Evolutionary conservation across 2,797 vertebrate genomes (phyloP).

Genomic region (Naso thynnoides): DNA sequence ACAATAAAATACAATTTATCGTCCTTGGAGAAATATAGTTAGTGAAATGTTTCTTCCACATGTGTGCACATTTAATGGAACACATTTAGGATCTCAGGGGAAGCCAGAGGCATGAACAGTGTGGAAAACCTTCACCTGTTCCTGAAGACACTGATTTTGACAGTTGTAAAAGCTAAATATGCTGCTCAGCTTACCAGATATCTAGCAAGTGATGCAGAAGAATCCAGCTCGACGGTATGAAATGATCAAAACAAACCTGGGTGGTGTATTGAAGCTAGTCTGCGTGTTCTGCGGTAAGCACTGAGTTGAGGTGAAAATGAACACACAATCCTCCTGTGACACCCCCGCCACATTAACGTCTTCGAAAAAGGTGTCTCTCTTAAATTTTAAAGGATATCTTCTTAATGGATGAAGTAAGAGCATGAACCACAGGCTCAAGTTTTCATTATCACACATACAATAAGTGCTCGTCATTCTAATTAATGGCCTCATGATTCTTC

Average conservation of each 20-base stretch:
- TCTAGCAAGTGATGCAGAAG: slow-evolving; percentile 3
- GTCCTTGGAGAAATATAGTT: slow-evolving; percentile 54
- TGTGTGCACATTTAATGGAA: slow-evolving; percentile 14
- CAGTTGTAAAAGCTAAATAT: background rate
- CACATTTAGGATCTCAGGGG: slow-evolving; percentile 20
- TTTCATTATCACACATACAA: background rate
- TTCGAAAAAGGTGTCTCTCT: background rate
- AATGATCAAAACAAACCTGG: background rate
- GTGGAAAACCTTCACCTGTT: background rate
- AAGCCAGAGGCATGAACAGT: background rate
- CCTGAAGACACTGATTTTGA: background rate
- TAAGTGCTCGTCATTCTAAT: slow-evolving; percentile 15
- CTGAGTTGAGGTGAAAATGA: background rate
- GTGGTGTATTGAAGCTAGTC: background rate
- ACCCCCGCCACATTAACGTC: background rate
- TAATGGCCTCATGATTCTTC: background rate
- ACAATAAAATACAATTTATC: slow-evolving; percentile 71
- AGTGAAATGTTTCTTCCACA: slow-evolving; percentile 26
- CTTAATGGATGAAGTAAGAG: background rate
- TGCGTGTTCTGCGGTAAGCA: background rate
- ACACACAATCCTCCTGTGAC: background rate
- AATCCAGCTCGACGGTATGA: slow-evolving; percentile 1
- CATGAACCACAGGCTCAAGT: background rate
- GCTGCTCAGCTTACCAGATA: background rate
- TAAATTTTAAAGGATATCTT: background rate